These are phyloP conservation scores for Gobionotothen gibberifrons DNA, from an alignment of 2,797 vertebrate species.

Conservation along the genomic window DNA sequence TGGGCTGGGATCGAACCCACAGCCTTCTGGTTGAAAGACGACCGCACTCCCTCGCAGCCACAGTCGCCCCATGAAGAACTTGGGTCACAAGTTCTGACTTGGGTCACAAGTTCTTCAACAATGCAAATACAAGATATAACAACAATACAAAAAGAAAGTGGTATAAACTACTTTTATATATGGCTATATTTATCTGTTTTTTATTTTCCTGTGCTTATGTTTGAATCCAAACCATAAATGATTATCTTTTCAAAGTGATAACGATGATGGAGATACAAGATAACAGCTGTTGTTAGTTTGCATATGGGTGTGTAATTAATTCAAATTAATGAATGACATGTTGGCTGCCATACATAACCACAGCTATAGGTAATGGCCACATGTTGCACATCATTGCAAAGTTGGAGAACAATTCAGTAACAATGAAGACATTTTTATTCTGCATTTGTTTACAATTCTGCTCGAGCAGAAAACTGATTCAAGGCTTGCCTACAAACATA, in stretches of 20 bases:
- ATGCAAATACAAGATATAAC: too few species aligned
- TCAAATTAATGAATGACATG: slow-evolving; percentile 23
- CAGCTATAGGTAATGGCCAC: not conserved
- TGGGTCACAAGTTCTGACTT: too few species aligned
- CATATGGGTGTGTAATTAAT: slow-evolving; percentile 41
- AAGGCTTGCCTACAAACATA: slow-evolving; percentile 1
- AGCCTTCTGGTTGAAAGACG: too few species aligned
- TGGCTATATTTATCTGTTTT: not conserved
- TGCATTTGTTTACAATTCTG: slow-evolving; percentile 9
- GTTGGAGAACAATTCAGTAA: slow-evolving; percentile 1
- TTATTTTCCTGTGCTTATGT: not conserved
- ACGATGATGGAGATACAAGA: slow-evolving; percentile 10
- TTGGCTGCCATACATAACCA: slow-evolving; percentile 33
- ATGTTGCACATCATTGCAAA: not conserved
- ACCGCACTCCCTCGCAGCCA: too few species aligned
- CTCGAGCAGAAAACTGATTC: slow-evolving; percentile 23
- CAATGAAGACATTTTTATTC: slow-evolving; percentile 10
- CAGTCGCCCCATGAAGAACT: too few species aligned
- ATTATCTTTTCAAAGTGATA: slow-evolving; percentile 23
- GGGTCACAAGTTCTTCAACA: too few species aligned
- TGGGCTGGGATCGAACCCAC: too few species aligned
- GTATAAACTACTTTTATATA: not conserved
- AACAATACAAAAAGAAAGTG: too few species aligned
- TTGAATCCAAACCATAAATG: slow-evolving; percentile 12
- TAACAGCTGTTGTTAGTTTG: slow-evolving; percentile 36